Evolutionary conservation across 2,797 vertebrate species (phyloP).

Genomic region (Sparidentex hasta): DNA sequence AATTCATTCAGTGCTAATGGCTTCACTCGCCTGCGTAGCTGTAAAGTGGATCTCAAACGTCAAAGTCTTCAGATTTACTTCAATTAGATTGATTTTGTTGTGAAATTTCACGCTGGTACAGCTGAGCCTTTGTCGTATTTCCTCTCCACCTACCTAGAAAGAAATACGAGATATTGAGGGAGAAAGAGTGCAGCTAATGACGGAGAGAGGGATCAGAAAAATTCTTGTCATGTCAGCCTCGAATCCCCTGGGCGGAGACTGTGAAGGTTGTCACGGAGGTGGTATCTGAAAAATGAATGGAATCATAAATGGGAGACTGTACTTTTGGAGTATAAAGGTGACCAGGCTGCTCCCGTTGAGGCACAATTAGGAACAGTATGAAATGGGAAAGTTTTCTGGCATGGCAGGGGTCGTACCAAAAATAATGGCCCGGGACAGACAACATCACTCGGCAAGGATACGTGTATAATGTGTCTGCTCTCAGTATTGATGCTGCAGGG

Average conservation of each 20-base stretch:
- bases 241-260: constrained; percentile 1
- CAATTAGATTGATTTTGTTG: too few species aligned
- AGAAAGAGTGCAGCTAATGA: constrained; percentile 11
- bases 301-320: constrained; percentile 23
- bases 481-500: not conserved
- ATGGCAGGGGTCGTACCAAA: not conserved
- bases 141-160: not conserved
- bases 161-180: not conserved
- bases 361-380: constrained; percentile 27
- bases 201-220: constrained; percentile 11
- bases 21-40: not conserved
- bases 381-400: constrained; percentile 14
- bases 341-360: constrained; percentile 12
- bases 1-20: not conserved
- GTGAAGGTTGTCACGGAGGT: not conserved
- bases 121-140: not conserved
- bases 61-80: too few species aligned
- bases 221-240: constrained; percentile 9
- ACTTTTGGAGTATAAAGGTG: constrained; percentile 26
- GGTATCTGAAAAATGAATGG: constrained; percentile 19
- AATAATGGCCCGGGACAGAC: not conserved
- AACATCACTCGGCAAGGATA: constrained; percentile 12
- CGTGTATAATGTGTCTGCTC: constrained; percentile 7
- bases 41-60: not conserved
- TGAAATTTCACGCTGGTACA: not conserved